Percentiles rank a stretch among this genome's conserved stretches.
phyloP scores from a whole-genome alignment of 2,888 invertebrate genomes.

The Lapara coniferarum region DNA sequence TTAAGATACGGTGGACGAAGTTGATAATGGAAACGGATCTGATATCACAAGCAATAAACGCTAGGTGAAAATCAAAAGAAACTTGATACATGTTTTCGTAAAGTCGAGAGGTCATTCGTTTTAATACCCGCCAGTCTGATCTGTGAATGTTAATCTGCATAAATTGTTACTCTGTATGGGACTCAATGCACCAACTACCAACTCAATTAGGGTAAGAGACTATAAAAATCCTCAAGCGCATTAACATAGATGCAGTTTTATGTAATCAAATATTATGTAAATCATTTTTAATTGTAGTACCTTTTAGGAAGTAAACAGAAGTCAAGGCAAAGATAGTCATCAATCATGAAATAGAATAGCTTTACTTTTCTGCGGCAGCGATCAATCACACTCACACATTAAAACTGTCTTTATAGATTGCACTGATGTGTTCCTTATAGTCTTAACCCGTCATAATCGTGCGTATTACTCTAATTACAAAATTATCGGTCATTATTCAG shows the following conservation, averaged over 20 bases:
- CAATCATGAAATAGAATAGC: neutral
- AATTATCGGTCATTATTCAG: constrained; percentile 6
- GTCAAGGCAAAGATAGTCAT: neutral
- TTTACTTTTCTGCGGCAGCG: too few relatives aligned
- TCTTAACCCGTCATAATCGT: neutral
- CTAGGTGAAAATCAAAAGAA: neutral
- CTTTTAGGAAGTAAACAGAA: neutral
- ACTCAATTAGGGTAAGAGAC: neutral
- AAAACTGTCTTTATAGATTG: too few relatives aligned
- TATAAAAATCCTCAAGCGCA: too few relatives aligned
- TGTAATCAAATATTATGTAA: too few relatives aligned
- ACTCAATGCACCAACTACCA: neutral
- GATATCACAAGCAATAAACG: neutral
- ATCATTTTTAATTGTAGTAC: neutral
- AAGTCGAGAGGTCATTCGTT: neutral
- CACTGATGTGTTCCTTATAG: neutral
- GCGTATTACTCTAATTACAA: constrained; percentile 5
- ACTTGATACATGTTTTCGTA: neutral
- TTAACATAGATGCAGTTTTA: too few relatives aligned
- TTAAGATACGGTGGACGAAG: neutral
- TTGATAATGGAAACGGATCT: constrained; percentile 1
- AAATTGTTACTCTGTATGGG: neutral
- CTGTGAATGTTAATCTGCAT: neutral
- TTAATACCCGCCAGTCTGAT: neutral
- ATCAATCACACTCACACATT: too few relatives aligned